Evolutionary conservation across 1,140 invertebrate genomes (phyloP), one percentile per base, ranked within the genome.

Genomic region (Diorhabda sublineata): DNA sequence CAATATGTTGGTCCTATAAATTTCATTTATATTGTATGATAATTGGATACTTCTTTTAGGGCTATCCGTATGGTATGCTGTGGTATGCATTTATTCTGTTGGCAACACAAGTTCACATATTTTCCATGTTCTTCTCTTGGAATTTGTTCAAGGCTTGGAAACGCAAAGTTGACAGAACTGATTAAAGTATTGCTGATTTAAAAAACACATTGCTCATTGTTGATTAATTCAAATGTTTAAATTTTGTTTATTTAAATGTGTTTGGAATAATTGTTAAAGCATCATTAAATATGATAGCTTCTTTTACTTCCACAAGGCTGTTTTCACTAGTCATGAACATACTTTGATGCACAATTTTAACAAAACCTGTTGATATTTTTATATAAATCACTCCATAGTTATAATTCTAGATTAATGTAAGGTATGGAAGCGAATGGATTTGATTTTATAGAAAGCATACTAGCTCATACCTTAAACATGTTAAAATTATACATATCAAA

Each of bases 61-160:
- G 90, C 45, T 91, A 94, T 77, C 96, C 96, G 0, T 94, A 97
- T 80, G 94, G 93, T 44, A 82, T 98, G 26, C 84, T 98, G 67
- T 98, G 96, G 96, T 97, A 96, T 81, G 91, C 89, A 60, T 98
- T 98, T 83, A 89, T 98, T 62, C 81, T 95, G 26, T 79, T 95
- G 2, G 94, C 93, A 11, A 85, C 93, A 43, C 96, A 98, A 85
- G 89, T 98, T 59, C 97, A 98, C 81, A 85, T 87, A 44, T 96
- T 98, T 81, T 93, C 95, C 60, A 80, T 98, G 7, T 92, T 92
- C 79, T 98, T 98, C 83, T 90, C 93, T 2, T 90, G 88, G 82
- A 94, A 94, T 80, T 85, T 98, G 57, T 83, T 96, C 57, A 87
- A 86, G 68, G 93, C 93, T 42, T 98, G 96, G 97, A 90, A 90